Evolutionary conservation across 2,888 invertebrate species (phyloP).

Genomic region (Oscheius onirici): DNA sequence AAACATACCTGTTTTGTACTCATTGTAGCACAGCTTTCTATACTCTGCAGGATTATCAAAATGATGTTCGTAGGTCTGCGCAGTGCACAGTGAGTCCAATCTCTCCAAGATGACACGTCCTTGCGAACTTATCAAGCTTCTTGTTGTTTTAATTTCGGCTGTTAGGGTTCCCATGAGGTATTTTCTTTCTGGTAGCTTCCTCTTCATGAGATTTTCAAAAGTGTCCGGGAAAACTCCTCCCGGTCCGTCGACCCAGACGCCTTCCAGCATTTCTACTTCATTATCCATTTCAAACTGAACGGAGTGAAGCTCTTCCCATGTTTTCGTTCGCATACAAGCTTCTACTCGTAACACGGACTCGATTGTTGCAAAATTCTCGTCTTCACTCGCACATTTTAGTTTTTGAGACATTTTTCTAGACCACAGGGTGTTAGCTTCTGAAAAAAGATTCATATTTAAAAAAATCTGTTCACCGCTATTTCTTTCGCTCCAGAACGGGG

Average conservation of each 20-base stretch:
- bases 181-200: background rate
- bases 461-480: background rate
- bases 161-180: conserved; percentile 5
- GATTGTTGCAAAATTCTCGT: background rate
- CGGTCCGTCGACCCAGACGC: conserved; percentile 6
- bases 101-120: background rate
- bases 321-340: background rate
- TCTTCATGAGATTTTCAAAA: background rate
- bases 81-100: background rate
- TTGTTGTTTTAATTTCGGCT: background rate
- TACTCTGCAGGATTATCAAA: background rate
- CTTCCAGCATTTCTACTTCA: conserved; percentile 11
- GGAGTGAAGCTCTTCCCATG: background rate
- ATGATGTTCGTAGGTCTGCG: background rate
- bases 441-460: background rate
- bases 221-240: background rate
- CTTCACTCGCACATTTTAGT: background rate
- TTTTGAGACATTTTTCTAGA: background rate
- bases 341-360: background rate
- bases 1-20: background rate
- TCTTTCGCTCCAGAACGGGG: background rate
- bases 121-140: background rate
- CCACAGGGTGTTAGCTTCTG: conserved; percentile 2
- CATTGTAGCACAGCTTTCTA: background rate
- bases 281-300: background rate